A percentile compares a stretch with the other conserved stretches of the same genome.
Evolutionary conservation across 2,113 vertebrate genomes (phyloP).

Genomic region (Lanius collurio): DNA sequence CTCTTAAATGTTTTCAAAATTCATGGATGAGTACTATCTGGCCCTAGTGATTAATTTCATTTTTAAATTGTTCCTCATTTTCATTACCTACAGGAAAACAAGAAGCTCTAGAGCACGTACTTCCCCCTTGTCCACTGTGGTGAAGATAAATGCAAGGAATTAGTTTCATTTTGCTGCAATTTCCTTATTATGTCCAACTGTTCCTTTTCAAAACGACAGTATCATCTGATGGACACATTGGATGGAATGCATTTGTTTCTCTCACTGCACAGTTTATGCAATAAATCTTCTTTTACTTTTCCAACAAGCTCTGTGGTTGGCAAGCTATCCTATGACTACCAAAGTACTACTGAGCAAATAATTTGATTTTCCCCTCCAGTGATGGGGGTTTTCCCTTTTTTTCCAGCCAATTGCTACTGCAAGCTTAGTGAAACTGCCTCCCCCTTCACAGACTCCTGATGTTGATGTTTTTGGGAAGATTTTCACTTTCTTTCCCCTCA

Average conservation of each 20-base stretch:
- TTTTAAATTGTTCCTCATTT: not conserved
- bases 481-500: not conserved
- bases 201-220: not conserved
- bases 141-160: slow-evolving; percentile 1
- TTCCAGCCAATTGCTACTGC: not conserved
- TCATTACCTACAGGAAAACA: not conserved
- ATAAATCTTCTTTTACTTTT: not conserved
- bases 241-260: not conserved
- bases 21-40: not conserved
- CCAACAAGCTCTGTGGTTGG: not conserved
- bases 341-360: not conserved
- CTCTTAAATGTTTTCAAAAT: not conserved
- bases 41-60: not conserved
- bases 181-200: not conserved
- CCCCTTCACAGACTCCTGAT: not conserved
- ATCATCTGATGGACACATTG: not conserved
- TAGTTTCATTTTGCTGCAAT: not conserved
- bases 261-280: not conserved
- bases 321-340: not conserved
- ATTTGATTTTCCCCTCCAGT: not conserved
- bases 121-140: not conserved
- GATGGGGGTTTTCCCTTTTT: accelerated
- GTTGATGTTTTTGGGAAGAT: not conserved
- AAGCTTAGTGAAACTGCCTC: not conserved
- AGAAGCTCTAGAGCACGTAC: not conserved